Evolutionary conservation across 2,113 vertebrate species (phyloP).

Genomic region (Callithrix jacchus): DNA sequence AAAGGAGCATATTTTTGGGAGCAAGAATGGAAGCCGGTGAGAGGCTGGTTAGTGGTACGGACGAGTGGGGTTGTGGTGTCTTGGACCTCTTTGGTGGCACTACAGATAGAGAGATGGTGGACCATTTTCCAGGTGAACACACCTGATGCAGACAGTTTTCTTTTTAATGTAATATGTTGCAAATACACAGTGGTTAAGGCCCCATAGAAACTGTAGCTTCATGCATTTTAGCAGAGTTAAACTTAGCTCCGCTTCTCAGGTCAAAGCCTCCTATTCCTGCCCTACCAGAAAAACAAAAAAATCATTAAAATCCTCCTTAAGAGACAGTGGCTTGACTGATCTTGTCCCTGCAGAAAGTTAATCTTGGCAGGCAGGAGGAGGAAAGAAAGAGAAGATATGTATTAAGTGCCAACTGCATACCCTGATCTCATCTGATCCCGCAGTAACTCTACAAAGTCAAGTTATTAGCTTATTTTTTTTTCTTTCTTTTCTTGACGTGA

Average conservation of each 20-base stretch:
- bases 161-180: neutral
- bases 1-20: neutral
- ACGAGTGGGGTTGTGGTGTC: neutral
- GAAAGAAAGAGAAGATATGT: neutral
- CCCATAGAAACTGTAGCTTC: neutral
- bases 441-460: neutral
- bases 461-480: neutral
- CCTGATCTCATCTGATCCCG: slow-evolving; percentile 5
- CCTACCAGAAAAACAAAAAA: slow-evolving; percentile 28
- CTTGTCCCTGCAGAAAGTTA: neutral
- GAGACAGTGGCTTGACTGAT: slow-evolving; percentile 26
- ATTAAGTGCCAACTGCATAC: slow-evolving; percentile 19
- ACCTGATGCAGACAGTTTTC: neutral
- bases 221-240: neutral
- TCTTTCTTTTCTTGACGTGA: neutral
- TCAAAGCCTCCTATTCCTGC: neutral
- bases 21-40: rapidly evolving
- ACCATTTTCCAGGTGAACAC: neutral
- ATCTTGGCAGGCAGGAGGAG: neutral
- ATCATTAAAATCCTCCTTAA: neutral
- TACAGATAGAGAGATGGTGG: neutral
- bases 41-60: neutral
- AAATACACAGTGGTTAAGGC: neutral
- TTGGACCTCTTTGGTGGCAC: neutral
- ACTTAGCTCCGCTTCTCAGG: neutral